Evolutionary conservation across 2,797 vertebrate species (phyloP).

Genomic region (Typhlichthys eigenmanni): DNA sequence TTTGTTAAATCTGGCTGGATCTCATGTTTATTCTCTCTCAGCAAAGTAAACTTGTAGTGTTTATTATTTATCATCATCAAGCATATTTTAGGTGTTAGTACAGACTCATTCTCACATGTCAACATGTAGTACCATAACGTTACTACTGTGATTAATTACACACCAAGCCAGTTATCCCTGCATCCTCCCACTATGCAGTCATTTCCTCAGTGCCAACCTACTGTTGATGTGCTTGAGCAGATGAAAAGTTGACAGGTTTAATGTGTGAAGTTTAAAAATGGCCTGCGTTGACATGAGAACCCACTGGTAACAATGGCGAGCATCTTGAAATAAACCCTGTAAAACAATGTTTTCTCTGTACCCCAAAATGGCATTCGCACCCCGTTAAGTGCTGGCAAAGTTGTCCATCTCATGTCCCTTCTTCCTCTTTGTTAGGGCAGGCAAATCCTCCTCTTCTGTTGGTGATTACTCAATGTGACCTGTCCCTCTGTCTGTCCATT

Average conservation of each 20-base stretch:
- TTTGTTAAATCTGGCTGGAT: slow-evolving; percentile 36
- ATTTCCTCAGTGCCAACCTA: slow-evolving; percentile 4
- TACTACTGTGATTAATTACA: slow-evolving; percentile 3
- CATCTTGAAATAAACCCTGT: slow-evolving; percentile 22
- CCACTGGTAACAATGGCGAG: slow-evolving; percentile 11
- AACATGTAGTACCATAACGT: slow-evolving; percentile 44
- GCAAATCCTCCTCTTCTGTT: background rate
- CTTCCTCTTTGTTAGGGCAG: background rate
- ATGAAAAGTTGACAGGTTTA: background rate
- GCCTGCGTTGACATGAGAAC: background rate
- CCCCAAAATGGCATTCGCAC: slow-evolving; percentile 8
- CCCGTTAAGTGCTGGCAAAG: slow-evolving; percentile 49
- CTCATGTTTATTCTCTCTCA: slow-evolving; percentile 29
- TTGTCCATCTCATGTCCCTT: slow-evolving; percentile 21
- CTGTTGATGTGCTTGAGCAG: slow-evolving; percentile 8
- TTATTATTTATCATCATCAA: slow-evolving; percentile 4
- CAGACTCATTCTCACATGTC: slow-evolving; percentile 22
- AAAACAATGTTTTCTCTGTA: slow-evolving; percentile 19
- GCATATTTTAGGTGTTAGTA: slow-evolving; percentile 45
- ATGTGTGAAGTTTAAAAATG: slow-evolving; percentile 4
- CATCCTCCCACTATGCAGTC: slow-evolving; percentile 19
- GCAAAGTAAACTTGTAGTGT: slow-evolving; percentile 56
- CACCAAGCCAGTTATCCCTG: background rate
- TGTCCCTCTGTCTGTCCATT: background rate
- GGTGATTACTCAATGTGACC: background rate